Evolutionary conservation across 2,888 invertebrate species (phyloP), one percentile per base, ranked within the genome.

Genomic region (Isoperla grammatica): DNA sequence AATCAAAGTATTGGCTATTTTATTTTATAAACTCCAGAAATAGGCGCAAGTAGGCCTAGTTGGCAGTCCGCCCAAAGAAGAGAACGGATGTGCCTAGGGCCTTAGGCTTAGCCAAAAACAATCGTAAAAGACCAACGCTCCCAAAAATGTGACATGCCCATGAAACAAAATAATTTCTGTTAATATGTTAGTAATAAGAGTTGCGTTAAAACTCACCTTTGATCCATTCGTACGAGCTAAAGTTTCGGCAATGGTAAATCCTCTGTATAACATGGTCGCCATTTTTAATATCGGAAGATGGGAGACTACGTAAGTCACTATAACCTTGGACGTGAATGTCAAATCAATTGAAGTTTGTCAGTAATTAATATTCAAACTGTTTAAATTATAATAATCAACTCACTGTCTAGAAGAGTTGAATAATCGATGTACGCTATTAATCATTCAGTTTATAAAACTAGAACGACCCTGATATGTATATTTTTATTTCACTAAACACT

Each of bases 201-300:
- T 15, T 53, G 15, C 4, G 29, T 35, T 35, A 17, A 12, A 53
- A 71, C 73, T 75, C 81, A 90, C 90, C 87, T 88, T 89, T 65
- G 81, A 74, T 65, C 84, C 82, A 76, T 84, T 84, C 75, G 84
- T 84, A 64, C 85, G 76, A 69, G 84, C 77, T 67, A 87, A 74
- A 73, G 80, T 81, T 78, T 89, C 89, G 61, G 84, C 82, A 70
- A 88, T 76, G 74, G 81, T 78, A 71, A 85, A 76, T 68, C 85
- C 81, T 73, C 90, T 84, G 72, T 84, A 83, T 75, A 90, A 81
- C 76, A 90, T 81, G 71, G 86, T 85, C 79, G 88, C 88, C 88
- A 89, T 88, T 80, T 83, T 82, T 74, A 42, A 42, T 55, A 50
- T 55, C 42, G 22, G 40, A 53, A 29, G 29, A 8, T 29, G 4